phyloP scores from a whole-genome alignment of 2,888 invertebrate genomes.

The Microdon myrmicae region DNA sequence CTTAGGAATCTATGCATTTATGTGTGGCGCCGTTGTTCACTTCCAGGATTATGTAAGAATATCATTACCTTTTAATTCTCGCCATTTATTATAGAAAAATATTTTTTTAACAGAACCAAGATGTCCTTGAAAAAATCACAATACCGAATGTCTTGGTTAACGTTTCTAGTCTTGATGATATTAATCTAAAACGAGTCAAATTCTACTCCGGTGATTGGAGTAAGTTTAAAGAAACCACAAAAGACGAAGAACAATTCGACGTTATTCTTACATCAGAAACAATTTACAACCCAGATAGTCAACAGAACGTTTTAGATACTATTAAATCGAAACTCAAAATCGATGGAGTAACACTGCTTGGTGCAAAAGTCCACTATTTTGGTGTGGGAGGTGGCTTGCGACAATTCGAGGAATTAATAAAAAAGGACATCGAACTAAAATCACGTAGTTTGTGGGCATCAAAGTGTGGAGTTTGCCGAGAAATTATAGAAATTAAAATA shows the following conservation, averaged over 20 bases:
- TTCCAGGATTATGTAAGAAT: slow-evolving; percentile 95
- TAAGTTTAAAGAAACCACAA: slow-evolving; percentile 68
- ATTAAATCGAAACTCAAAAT: slow-evolving; percentile 71
- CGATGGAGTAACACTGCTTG: slow-evolving; percentile 77
- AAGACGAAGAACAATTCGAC: slow-evolving; percentile 75
- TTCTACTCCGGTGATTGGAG: slow-evolving; percentile 83
- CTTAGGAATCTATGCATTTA: slow-evolving; percentile 81
- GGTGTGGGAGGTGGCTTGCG: slow-evolving; percentile 90
- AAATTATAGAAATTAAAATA: slow-evolving; percentile 58
- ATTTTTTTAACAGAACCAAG: slow-evolving; percentile 75
- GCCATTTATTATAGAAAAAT: background rate
- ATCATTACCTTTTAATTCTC: slow-evolving; percentile 3
- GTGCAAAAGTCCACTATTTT: slow-evolving; percentile 93
- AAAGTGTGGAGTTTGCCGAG: slow-evolving; percentile 65
- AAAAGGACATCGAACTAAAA: slow-evolving; percentile 70
- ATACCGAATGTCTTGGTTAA: slow-evolving; percentile 83
- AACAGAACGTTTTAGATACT: slow-evolving; percentile 78
- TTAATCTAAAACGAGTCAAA: slow-evolving; percentile 54
- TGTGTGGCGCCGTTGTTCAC: slow-evolving; percentile 76
- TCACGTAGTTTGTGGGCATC: slow-evolving; percentile 74
- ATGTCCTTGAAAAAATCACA: slow-evolving; percentile 83
- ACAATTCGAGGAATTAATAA: slow-evolving; percentile 77
- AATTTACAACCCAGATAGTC: slow-evolving; percentile 85
- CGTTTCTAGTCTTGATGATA: slow-evolving; percentile 57
- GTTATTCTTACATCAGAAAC: slow-evolving; percentile 92